Base-by-base conservation (phyloP, 2,113 vertebrate species). In the Lathamus discolor region DNA sequence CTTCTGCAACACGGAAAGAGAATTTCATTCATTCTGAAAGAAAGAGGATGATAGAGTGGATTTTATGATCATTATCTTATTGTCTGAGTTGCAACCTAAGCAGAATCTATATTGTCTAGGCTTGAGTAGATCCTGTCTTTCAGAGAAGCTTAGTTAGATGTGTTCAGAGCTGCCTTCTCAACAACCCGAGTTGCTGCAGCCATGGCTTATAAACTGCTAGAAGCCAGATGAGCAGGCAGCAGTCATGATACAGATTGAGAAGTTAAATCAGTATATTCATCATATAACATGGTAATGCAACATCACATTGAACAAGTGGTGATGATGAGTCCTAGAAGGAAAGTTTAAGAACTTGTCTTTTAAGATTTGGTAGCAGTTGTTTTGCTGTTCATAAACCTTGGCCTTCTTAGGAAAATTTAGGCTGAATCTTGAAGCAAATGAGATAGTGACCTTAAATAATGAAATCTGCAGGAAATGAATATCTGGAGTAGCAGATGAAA, bases 221-320 rank as follows among this genome's bases (percentile, higher is more conserved):
- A 9, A 39, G 24, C 3, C 12, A 11, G 25, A 14, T 2, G 48
- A 1, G 5, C 18, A 11, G 64, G 39, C 48, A 18, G 48, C 61
- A 18, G 7, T 4, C 13, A 3, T 1, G 25, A 14, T 1, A 2
- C 7, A 13, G 1, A 9, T 22, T 14, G 23, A 0, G 29, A 9
- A 18, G 68, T 8, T 7, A 12, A 9, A 9, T 10, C 1, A 0
- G 4, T 46, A 1, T 19, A 4, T 37, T 48, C 15, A 4, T 4
- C n/a, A 0, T 4, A 4, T 1, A 25, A 1, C 37, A 8, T 1
- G 0, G 52, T 7, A 3, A 1, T 2, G 16, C 63, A 23, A 43
- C 43, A 2, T 16, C 35, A 1, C 44, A 0, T 0, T 3, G 14
- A 20, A 1, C 22, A 28, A 31, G 7, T 1, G 68, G 22, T 6